These are phyloP conservation scores for Toxotes chatareus DNA, from an alignment of 2,113 vertebrate species.

Conservation along the genomic window DNA sequence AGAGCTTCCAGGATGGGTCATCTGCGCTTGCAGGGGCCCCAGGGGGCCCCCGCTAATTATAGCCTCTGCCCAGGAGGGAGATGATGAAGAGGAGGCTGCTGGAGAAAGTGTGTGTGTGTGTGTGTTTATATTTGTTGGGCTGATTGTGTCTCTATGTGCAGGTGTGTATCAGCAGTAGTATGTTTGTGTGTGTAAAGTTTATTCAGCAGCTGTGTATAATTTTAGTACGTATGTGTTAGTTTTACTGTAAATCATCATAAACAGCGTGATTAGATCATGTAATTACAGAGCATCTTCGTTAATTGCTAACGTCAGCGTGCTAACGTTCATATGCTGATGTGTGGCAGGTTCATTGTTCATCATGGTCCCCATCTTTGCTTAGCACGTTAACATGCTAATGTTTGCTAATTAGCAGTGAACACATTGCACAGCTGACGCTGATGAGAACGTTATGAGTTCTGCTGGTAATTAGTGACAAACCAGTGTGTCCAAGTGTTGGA, in stretches of 20 bases:
- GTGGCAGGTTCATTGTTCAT: too few species aligned
- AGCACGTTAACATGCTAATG: too few species aligned
- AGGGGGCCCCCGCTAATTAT: slow-evolving; percentile 69
- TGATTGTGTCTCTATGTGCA: not conserved
- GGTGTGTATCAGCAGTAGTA: slow-evolving; percentile 10
- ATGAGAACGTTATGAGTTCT: too few species aligned
- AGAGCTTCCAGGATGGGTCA: slow-evolving; percentile 57
- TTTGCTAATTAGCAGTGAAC: too few species aligned
- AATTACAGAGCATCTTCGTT: too few species aligned
- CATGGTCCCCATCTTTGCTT: too few species aligned
- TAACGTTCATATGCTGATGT: too few species aligned
- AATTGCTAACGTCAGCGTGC: too few species aligned
- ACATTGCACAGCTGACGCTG: too few species aligned
- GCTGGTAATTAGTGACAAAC: too few species aligned
- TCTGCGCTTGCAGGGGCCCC: slow-evolving; percentile 50
- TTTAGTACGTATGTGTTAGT: not conserved
- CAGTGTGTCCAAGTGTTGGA: too few species aligned
- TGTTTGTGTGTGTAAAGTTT: not conserved
- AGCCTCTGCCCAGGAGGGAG: slow-evolving; percentile 46
- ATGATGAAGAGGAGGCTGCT: slow-evolving; percentile 47
- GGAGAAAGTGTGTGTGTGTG: not conserved
- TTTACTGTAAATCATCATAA: not conserved
- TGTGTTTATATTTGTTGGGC: not conserved
- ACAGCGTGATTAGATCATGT: not conserved
- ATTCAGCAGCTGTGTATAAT: slow-evolving; percentile 33